Base-by-base conservation (phyloP, 1,140 invertebrate species). In the Dinothrombium tinctorium region DNA sequence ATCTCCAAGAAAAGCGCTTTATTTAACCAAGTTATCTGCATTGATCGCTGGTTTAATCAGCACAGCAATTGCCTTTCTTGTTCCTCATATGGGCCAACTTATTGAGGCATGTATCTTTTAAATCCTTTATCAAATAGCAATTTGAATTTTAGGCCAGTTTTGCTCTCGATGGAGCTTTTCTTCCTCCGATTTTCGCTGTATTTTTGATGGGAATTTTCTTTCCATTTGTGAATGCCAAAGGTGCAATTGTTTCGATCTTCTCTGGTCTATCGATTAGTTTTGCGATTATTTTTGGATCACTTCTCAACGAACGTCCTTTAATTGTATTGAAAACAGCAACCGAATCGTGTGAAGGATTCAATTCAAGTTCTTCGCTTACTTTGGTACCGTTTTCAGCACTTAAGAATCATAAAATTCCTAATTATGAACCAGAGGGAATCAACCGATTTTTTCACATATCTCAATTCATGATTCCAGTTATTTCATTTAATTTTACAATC, bases 161-260 rank as follows among this genome's bases (percentile, higher is more conserved):
- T 23, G 24, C 41, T 7, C 21, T 42, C 15, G 25, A 12, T 15
- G 41, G 41, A 22, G 23, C 41, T 15, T 15, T 26, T 12, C n/a
- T 26, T 8, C 32, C 32, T 2, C 41, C 41, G 4, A 8, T 26
- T 7, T 42, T 42, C 7, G 40, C 31, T 24, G 22, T 42, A 8
- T 42, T 42, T 35, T 29, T 22, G 3, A 14, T 42, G 6, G 41
- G 41, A 23, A 42, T 42, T 7, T 42, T 42, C 21, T n/a, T 15
- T 19, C 31, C 41, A 5, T 42, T 32, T 36, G 31, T 22, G 7
- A 42, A 42, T 5, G 19, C 31, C n/a, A 35, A 35, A 2, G 41
- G 41, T 14, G 32, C 32, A 12, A 6, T 42, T 8, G 17, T 15
- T 14, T 31, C 32, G 3, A 35, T 29, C 7, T 11, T 42, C 17